Base-by-base conservation (phyloP, 2,113 vertebrate species). In the Heliornis fulica region DNA sequence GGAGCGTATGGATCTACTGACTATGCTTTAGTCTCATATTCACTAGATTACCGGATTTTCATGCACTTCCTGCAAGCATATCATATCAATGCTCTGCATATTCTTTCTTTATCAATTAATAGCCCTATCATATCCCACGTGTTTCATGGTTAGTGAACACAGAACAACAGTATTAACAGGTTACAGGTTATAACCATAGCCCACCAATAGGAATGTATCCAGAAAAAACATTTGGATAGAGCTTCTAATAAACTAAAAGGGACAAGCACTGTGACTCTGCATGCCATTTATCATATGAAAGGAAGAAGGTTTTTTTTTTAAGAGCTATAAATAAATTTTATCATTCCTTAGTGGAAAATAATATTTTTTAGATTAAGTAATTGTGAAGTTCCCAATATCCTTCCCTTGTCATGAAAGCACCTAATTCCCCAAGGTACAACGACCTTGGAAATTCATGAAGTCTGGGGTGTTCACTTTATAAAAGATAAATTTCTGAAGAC, bases 351-450 rank as follows among this genome's bases (percentile, higher is more conserved):
- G 34, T 5, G 15, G 51, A 54, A 80, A 83, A 80, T 28, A 61
- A 65, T 28, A 28, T 20, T 15, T 15, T 15, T 26, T 34, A 22
- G 22, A 46, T 46, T 22, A 9, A 56, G 43, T 2, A 56, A 5
- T 19, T 51, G 5, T 60, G 56, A 84, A 54, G 11, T 84, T 89
- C 34, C n/a, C 9, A 43, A n/a, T 11, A 36, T 69, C 13, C n/a
- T 86, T 83, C 14, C 40, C 43, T 48, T 41, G 8, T 5, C 28
- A 84, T 41, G 45, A 74, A 57, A 76, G 3, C 23, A 32, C 28
- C 15, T 60, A 19, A n/a, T 31, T 76, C 79, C 32, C 26, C 61
- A 40, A 61, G n/a, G 21, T 32, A 32, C 0, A 0, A 29, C 32
- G 31, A 78, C 32, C 34, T 66, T 77, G 54, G 15, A 10, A 69